A percentile compares a stretch with the other conserved stretches of the same genome.
Conservation (phyloP, 2,797 vertebrate species). For the Loriculus beryllinus region DNA sequence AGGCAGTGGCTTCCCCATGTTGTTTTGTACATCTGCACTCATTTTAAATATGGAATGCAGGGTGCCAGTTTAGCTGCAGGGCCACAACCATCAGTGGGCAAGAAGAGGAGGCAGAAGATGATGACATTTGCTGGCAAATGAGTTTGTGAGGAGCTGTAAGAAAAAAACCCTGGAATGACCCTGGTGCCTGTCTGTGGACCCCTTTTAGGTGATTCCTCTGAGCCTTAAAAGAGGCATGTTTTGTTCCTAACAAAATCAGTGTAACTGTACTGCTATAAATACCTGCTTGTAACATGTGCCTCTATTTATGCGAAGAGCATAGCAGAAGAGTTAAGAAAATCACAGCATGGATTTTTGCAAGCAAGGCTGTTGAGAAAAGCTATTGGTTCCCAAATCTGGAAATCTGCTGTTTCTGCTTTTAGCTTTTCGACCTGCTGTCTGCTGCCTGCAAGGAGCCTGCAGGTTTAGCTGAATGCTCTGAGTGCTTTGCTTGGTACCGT, state of each 20-base stretch:
- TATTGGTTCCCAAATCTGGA: background rate
- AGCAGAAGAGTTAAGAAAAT: background rate
- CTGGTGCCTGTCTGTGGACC: background rate
- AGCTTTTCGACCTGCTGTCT: background rate
- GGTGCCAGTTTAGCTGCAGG: background rate
- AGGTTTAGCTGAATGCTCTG: background rate
- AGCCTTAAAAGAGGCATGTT: fast-evolving
- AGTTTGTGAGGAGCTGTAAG: background rate
- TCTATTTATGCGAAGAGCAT: background rate
- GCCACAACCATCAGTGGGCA: background rate
- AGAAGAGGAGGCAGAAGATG: background rate
- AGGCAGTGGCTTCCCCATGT: background rate
- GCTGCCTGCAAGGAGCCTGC: background rate
- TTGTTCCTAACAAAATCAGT: background rate
- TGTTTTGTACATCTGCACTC: background rate
- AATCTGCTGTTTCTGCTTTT: background rate
- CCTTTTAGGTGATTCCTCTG: background rate
- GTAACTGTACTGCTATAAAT: background rate
- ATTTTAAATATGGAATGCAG: fast-evolving
- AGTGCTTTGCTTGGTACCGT: background rate
- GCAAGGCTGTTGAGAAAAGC: background rate
- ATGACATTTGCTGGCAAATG: background rate
- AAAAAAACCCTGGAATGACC: background rate
- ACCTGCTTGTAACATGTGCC: background rate
- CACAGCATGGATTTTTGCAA: background rate